A percentile compares a stretch with the other conserved stretches of the same genome.
Conservation (phyloP, 2,888 invertebrate species). For the Cataglyphis albicans region DNA sequence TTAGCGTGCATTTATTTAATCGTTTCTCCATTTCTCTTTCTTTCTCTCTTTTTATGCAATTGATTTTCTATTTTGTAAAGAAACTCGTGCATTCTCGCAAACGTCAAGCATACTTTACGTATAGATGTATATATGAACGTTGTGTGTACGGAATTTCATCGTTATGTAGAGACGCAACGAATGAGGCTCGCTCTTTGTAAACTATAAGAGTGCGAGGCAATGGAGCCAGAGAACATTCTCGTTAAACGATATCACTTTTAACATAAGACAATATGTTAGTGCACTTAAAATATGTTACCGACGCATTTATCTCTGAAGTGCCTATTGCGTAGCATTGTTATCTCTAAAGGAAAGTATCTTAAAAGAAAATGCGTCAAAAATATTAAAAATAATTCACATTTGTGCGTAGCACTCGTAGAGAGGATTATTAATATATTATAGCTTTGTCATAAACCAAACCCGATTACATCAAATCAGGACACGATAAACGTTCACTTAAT, state of each 20-base stretch:
- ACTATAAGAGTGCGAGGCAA: conserved; percentile 23
- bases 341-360: conserved; percentile 64
- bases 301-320: conserved; percentile 68
- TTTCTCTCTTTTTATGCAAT: neutral
- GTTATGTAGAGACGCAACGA: conserved; percentile 67
- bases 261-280: conserved; percentile 47
- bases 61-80: neutral
- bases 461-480: conserved; percentile 46
- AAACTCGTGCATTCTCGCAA: conserved; percentile 6
- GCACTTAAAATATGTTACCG: conserved; percentile 65
- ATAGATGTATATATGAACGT: conserved; percentile 77
- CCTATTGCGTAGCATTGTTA: conserved; percentile 71
- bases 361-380: conserved; percentile 55
- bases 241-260: conserved; percentile 64
- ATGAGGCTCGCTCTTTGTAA: conserved; percentile 49
- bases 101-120: conserved; percentile 61
- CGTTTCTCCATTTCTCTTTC: neutral
- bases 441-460: conserved; percentile 37
- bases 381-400: conserved; percentile 65
- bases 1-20: conserved; percentile 17
- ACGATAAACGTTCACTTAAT: conserved; percentile 44
- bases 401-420: neutral
- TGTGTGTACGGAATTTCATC: conserved; percentile 73
- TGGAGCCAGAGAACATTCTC: conserved; percentile 35
- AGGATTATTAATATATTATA: conserved; percentile 32